A percentile compares a stretch with the other conserved stretches of the same genome.
phyloP scores from a whole-genome alignment of 1,140 invertebrate genomes.

The Calycopis cecrops region DNA sequence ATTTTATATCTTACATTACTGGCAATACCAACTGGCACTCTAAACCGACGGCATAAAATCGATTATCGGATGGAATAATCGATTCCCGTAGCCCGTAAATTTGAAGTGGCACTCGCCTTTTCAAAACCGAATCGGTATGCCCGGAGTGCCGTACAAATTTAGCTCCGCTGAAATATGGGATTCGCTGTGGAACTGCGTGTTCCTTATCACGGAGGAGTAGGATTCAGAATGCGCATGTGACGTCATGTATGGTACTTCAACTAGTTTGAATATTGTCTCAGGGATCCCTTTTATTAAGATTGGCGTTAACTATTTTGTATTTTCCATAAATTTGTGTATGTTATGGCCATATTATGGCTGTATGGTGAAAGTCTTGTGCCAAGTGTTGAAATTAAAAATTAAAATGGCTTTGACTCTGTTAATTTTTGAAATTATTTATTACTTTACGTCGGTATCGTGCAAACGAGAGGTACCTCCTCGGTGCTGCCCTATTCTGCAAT shows the following conservation, averaged over 20 bases:
- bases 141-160: conserved; percentile 55
- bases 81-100: conserved; percentile 43
- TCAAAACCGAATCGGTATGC: conserved; percentile 60
- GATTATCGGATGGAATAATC: conserved; percentile 30
- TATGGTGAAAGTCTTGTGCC: too few species aligned
- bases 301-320: neutral
- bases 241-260: neutral
- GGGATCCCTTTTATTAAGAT: neutral
- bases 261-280: conserved; percentile 5
- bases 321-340: too few species aligned
- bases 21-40: neutral
- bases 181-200: conserved; percentile 21
- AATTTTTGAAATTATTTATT: too few species aligned
- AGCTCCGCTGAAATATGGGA: conserved; percentile 37
- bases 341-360: too few species aligned
- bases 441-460: too few species aligned
- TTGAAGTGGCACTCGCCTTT: conserved; percentile 60
- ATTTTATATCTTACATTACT: too few species aligned
- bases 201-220: conserved; percentile 20
- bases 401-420: too few species aligned
- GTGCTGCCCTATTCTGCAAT: too few species aligned
- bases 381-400: too few species aligned
- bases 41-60: conserved; percentile 28
- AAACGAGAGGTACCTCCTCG: too few species aligned
- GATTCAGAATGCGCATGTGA: conserved; percentile 16